phyloP scores from a whole-genome alignment of 2,113 vertebrate genomes.

The Symphodus melops region DNA sequence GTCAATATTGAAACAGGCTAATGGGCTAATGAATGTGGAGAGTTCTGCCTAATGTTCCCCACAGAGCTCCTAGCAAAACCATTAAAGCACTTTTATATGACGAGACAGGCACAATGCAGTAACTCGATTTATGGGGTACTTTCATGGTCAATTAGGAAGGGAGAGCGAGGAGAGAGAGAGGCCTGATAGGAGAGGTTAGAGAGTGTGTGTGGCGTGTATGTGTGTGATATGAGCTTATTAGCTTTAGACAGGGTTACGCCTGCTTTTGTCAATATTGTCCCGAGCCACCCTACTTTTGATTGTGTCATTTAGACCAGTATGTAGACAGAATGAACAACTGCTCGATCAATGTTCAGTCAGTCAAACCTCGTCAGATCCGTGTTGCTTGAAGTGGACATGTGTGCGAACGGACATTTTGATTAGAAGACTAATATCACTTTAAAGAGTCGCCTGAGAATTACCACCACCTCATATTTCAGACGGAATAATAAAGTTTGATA shows the following conservation, averaged over 20 bases:
- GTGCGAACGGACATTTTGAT: slow-evolving; percentile 9
- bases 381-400: background rate
- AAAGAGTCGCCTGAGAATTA: slow-evolving; percentile 42
- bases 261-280: slow-evolving; percentile 56
- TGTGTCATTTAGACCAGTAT: slow-evolving; percentile 24
- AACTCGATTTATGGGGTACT: slow-evolving; percentile 77
- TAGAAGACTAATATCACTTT: slow-evolving; percentile 38
- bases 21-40: slow-evolving; percentile 77
- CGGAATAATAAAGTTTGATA: slow-evolving; percentile 68
- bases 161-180: slow-evolving; percentile 65
- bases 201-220: slow-evolving; percentile 24
- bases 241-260: slow-evolving; percentile 56
- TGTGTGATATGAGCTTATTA: slow-evolving; percentile 50
- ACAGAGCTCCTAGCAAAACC: slow-evolving; percentile 77
- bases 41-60: slow-evolving; percentile 78
- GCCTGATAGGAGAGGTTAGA: slow-evolving; percentile 50
- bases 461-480: slow-evolving; percentile 33
- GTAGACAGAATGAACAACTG: slow-evolving; percentile 9
- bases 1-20: slow-evolving; percentile 78
- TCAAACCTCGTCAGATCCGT: slow-evolving; percentile 19
- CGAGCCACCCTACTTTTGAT: slow-evolving; percentile 18
- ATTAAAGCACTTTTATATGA: slow-evolving; percentile 80
- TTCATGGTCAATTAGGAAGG: slow-evolving; percentile 78
- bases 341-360: slow-evolving; percentile 39
- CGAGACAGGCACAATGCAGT: slow-evolving; percentile 75